A percentile compares a stretch with the other conserved stretches of the same genome.
Conservation (phyloP, 2,797 vertebrate species). For the Macropus fuliginosus region DNA sequence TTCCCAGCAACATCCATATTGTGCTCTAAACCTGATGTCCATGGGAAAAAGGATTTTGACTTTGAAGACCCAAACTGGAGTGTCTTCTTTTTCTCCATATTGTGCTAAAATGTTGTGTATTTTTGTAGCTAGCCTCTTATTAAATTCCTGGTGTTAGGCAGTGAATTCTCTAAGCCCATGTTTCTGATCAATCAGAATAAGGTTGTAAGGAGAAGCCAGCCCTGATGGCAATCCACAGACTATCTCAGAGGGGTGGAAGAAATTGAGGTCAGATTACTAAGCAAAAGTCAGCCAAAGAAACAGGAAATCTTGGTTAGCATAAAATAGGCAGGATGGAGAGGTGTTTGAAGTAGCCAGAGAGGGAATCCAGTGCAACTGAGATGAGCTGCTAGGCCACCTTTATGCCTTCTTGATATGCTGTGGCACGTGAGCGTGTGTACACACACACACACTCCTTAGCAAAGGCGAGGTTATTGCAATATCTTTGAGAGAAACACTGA, state of each 20-base stretch:
- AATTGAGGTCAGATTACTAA: neutral
- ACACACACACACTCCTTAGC: neutral
- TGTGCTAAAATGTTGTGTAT: neutral
- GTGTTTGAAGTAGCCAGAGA: neutral
- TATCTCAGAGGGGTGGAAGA: neutral
- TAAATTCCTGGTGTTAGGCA: neutral
- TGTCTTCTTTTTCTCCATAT: neutral
- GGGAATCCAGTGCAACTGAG: neutral
- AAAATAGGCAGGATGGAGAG: neutral
- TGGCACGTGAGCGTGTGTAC: fast-evolving
- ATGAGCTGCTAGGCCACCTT: neutral
- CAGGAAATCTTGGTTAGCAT: neutral
- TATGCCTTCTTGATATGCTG: neutral
- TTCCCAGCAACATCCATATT: neutral
- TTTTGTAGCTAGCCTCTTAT: neutral
- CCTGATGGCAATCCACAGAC: neutral
- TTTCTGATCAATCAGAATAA: neutral
- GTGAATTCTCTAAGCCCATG: neutral
- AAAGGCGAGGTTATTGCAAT: neutral
- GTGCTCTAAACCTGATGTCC: neutral
- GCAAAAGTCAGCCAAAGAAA: neutral
- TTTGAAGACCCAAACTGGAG: slow-evolving; percentile 40
- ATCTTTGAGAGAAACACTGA: neutral
- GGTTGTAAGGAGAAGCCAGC: neutral
- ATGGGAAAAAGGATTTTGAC: slow-evolving; percentile 34